Evolutionary conservation across 2,888 invertebrate species (phyloP), one percentile per base, ranked within the genome.

Genomic region (Dorcus parallelipipedus): DNA sequence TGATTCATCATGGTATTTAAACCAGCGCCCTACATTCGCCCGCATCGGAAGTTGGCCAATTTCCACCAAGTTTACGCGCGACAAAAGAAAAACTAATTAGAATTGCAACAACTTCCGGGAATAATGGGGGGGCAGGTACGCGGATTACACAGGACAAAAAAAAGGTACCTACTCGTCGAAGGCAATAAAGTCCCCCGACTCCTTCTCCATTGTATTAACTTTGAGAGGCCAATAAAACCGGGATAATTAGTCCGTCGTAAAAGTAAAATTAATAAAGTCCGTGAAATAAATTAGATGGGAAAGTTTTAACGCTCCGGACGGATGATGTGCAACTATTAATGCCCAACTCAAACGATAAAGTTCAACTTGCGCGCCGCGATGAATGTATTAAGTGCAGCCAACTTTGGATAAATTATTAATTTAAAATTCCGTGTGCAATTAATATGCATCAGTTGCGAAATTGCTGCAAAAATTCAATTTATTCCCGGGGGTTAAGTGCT

Each of bases 261-360:
- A 45, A 45, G 17, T 45, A 10, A 45, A 45, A 45, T 45, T 45
- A 45, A 45, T 45, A 45, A 45, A 45, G 45, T 45, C 45, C 10
- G 14, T 45, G 45, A 17, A 45, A 45, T 45, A 45, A 45, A 45
- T 45, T 45, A 45, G 17, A 10, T 6, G 3, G 45, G 45, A 45
- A 45, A 45, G 10, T 45, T 45, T 45, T 14, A 45, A 20, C 20
- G 45, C 45, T 17, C 26, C 26, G 5, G 26, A 20, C n/a, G 17
- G 45, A 45, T 45, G 45, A 14, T 45, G 20, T 45, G 17, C 17
- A 45, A 17, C 45, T 45, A 14, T 45, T 41, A 41, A 45, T 45
- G 9, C 45, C 45, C 45, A 14, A 17, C 45, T 20, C 17, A 45
- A 17, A 45, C 20, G 20, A 45, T 45, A 45, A 45, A 45, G 45